A percentile compares a stretch with the other conserved stretches of the same genome.
These are phyloP conservation scores for Parochlus steinenii DNA, from an alignment of 2,888 invertebrate genomes.

Conservation along the genomic window DNA sequence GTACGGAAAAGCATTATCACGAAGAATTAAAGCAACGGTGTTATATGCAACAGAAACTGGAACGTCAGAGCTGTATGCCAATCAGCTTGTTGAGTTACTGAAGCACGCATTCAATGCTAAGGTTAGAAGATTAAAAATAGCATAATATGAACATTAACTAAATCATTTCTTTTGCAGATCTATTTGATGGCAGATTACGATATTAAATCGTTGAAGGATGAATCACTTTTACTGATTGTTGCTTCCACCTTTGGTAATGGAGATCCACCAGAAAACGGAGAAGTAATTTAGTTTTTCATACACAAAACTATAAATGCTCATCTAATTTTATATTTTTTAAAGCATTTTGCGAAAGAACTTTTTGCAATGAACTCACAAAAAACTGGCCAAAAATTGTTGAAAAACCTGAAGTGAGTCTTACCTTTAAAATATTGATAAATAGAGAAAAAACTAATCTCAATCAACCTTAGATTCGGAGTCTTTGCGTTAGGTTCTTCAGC, in stretches of 20 bases:
- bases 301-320: no score
- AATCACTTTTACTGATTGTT: slow-evolving; percentile 79
- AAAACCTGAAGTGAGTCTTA: slow-evolving; percentile 35
- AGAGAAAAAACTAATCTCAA: not conserved
- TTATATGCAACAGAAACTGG: slow-evolving; percentile 92
- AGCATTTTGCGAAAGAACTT: slow-evolving; percentile 60
- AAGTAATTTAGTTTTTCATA: no score
- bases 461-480: slow-evolving; percentile 57
- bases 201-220: slow-evolving; percentile 84
- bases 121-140: no score
- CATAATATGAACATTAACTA: no score
- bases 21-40: slow-evolving; percentile 90
- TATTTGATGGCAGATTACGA: slow-evolving; percentile 90
- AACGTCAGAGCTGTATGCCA: slow-evolving; percentile 86
- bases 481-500: slow-evolving; percentile 91
- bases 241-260: slow-evolving; percentile 96
- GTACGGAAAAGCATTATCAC: slow-evolving; percentile 81
- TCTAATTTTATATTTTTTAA: no score
- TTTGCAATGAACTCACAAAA: slow-evolving; percentile 58
- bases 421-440: not conserved
- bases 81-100: slow-evolving; percentile 76
- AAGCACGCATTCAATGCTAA: slow-evolving; percentile 93
- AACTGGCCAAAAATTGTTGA: slow-evolving; percentile 33
- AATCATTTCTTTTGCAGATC: slow-evolving; percentile 39
- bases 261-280: slow-evolving; percentile 93